A percentile compares a stretch with the other conserved stretches of the same genome.
These are phyloP conservation scores for Cettia cetti DNA, from an alignment of 2,113 vertebrate species.

Conservation along the genomic window DNA sequence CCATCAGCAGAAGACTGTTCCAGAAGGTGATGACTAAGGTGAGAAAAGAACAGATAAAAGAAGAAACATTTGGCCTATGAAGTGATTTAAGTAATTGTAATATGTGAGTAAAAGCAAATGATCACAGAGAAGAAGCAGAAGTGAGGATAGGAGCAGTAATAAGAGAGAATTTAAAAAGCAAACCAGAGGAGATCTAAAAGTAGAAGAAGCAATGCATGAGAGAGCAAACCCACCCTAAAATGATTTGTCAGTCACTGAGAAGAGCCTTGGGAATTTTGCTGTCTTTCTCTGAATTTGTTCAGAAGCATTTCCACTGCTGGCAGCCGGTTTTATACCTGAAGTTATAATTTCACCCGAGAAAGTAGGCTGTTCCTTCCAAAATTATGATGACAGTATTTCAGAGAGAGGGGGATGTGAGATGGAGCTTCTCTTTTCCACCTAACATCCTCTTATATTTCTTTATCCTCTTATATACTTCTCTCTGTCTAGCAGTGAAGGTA, in stretches of 20 bases:
- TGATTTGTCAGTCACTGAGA: not conserved
- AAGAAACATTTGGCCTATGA: not conserved
- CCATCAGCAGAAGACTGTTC: not conserved
- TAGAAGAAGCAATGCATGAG: not conserved
- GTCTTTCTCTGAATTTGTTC: not conserved
- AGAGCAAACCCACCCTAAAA: not conserved
- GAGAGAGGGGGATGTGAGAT: not conserved
- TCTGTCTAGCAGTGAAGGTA: not conserved
- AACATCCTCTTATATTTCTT: not conserved
- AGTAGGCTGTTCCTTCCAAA: not conserved
- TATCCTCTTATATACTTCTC: not conserved
- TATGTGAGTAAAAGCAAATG: not conserved
- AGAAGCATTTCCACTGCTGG: not conserved
- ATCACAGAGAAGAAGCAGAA: not conserved
- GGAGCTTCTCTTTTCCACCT: not conserved
- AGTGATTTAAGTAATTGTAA: not conserved
- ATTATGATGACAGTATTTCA: not conserved
- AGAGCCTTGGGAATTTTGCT: not conserved
- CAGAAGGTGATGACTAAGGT: not conserved
- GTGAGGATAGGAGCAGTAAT: not conserved
- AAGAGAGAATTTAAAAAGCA: not conserved
- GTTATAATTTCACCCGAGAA: not conserved
- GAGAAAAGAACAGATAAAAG: not conserved
- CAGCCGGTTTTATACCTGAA: not conserved
- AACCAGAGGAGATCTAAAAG: not conserved